Base-by-base conservation (phyloP, 2,797 vertebrate genomes). In the Pagetopsis macropterus region DNA sequence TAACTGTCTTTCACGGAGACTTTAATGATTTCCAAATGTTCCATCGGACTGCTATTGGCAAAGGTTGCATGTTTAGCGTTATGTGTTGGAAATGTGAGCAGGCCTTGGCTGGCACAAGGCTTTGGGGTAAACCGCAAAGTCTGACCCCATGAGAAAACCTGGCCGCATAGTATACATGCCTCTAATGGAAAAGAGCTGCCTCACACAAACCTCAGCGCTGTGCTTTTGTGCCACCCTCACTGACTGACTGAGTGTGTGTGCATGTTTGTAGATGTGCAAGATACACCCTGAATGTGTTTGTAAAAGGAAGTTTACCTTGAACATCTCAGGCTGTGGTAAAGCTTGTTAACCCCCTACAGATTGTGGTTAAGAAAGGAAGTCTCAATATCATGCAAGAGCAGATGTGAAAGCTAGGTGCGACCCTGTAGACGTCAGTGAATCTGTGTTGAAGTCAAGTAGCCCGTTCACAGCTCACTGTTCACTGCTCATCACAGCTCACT, bases 21-120 rank as follows among this genome's bases (percentile, higher is more conserved):
- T 78, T 67, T 85, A 90, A 93, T 91, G 65, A 81, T 89, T 93
- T 93, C 90, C 93, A 94, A 91, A 93, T 94, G 93, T 75, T 89
- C 72, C 78, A 72, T 84, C 79, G 87, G 90, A 93, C 91, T 83
- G 76, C 85, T 70, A 46, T 84, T 86, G 85, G 83, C 75, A 83
- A 59, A 65, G 78, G 65, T 54, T 74, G 85, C 9, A 5, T 88
- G 77, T 86, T 87, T 75, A 63, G 64, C 16, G 8, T 41, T 66
- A 84, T 84, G 79, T 75, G 76, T 89, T 89, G 81, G 82, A 89
- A 89, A 91, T 73, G 64, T 70, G 87, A 87, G 80, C 17, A 0
- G 69, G 44, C 58, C 74, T 78, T 23, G 60, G 78, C 72, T 82
- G 84, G 86, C 75, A 90, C 76, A 19, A 56, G 67, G 64, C 73